Base-by-base conservation (phyloP, 2,888 invertebrate species). In the Leucoma salicis region DNA sequence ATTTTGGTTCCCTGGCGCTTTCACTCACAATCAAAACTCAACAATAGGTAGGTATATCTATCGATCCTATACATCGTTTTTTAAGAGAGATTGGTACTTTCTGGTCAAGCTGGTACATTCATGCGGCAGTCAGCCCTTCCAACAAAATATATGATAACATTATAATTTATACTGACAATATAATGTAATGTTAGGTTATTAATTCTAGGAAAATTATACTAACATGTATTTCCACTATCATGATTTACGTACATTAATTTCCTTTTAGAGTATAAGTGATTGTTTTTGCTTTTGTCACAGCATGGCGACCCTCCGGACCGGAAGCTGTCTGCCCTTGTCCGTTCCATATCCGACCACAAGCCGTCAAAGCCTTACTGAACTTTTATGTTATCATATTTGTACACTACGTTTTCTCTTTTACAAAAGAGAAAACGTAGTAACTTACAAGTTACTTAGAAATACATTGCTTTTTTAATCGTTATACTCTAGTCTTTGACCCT, bases 241-340 rank as follows among this genome's bases (percentile, higher is more conserved):
- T 84, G 82, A 84, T 80, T 78, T 71, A 82, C 75, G 73, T 69
- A 69, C 63, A 63, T 71, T 67, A 74, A 77, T 78, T 78, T 79
- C 78, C 77, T 71, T 52, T 49, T 59, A 46, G 42, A 47, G 46
- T 46, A 52, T 58, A 36, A 42, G 31, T 52, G 56, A 66, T 74
- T 75, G 71, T 72, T 74, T 75, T 67, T 63, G 66, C 66, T 63
- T 65, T 65, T 76, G 71, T 67, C 70, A 52, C 63, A 63, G 55
- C 63, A 62, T 53, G 58, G 59, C 62, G 66, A 65, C 75, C 76
- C 71, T 63, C 57, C 59, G 49, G 63, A 60, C 72, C 88, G 88
- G 87, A 85, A 79, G 73, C 71, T 61, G 80, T 66, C 78, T 67
- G 74, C 75, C 74, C 72, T 74, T 80, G 82, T 81, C 81, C 82